Percentiles rank a stretch among this genome's conserved stretches.
Conservation (phyloP, 2,113 vertebrate species). For the Desmodus rotundus region DNA sequence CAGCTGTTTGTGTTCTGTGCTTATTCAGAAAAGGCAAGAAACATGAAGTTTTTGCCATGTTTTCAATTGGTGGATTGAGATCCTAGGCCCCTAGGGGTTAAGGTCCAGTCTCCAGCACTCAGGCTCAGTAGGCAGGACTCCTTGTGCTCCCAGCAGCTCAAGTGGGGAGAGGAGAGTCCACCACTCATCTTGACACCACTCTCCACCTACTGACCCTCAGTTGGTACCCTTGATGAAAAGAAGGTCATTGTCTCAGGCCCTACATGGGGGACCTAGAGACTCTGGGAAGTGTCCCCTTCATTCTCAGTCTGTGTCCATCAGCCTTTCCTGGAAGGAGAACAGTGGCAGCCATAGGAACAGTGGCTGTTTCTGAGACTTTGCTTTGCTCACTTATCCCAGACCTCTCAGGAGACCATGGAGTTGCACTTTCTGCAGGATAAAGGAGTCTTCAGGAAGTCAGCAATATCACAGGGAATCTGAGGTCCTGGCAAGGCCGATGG, state of each 20-base stretch:
- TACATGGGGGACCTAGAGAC: background rate
- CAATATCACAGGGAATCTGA: background rate
- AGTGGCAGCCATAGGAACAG: accelerated
- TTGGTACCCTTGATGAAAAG: no score
- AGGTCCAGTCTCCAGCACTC: background rate
- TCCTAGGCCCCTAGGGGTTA: accelerated
- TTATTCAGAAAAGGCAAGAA: background rate
- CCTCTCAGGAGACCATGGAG: background rate
- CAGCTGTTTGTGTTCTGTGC: no score
- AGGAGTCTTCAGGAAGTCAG: background rate
- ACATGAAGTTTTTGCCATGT: background rate
- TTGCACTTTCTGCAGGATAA: slow-evolving; percentile 56
- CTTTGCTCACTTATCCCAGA: background rate
- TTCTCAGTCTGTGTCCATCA: accelerated
- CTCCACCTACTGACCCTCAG: accelerated
- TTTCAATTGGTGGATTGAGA: background rate
- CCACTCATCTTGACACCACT: background rate
- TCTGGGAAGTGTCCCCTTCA: background rate
- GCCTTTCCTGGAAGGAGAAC: background rate
- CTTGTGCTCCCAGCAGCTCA: background rate
- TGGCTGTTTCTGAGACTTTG: no score
- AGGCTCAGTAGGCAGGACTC: accelerated
- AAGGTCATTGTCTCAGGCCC: no score
- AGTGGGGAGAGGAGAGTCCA: background rate
- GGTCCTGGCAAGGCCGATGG: slow-evolving; percentile 15